A percentile compares a stretch with the other conserved stretches of the same genome.
Evolutionary conservation across 1,140 invertebrate genomes (phyloP).

Genomic region (Drosophila prosaltans): DNA sequence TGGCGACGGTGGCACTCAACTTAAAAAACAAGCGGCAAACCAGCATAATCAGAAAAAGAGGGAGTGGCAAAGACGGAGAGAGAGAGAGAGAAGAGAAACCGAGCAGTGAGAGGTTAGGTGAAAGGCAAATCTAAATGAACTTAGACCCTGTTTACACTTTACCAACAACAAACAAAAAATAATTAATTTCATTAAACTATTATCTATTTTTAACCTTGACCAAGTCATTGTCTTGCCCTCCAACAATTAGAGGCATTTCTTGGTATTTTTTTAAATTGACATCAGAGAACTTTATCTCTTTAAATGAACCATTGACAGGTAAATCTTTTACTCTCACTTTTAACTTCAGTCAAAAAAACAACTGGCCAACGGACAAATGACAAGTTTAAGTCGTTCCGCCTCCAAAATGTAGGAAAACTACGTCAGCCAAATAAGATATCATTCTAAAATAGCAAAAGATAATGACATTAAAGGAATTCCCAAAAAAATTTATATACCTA

Average conservation of each 20-base stretch:
- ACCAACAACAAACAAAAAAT: neutral
- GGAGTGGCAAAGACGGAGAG: neutral
- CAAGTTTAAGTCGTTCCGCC: slow-evolving; percentile 31
- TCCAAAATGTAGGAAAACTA: slow-evolving; percentile 30
- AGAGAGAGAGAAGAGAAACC: too few relatives aligned
- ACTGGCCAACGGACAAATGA: slow-evolving; percentile 20
- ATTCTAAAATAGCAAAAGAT: slow-evolving; percentile 29
- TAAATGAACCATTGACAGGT: slow-evolving; percentile 43
- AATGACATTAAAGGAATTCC: slow-evolving; percentile 29
- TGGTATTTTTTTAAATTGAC: neutral
- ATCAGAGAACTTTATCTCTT: neutral
- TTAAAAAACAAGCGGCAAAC: neutral
- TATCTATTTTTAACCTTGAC: slow-evolving; percentile 29
- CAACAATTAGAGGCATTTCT: neutral
- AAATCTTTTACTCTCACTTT: slow-evolving; percentile 76
- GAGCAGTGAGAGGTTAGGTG: too few relatives aligned
- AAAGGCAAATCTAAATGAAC: too few relatives aligned
- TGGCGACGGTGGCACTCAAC: neutral
- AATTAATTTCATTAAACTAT: neutral
- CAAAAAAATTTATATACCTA: slow-evolving; percentile 37
- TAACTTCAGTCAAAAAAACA: slow-evolving; percentile 43
- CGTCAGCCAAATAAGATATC: slow-evolving; percentile 16
- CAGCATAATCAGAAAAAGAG: neutral
- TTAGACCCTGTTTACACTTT: neutral
- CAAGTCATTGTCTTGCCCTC: neutral